These are phyloP conservation scores for Apistogramma diplotaenia DNA, from an alignment of 2,113 vertebrate species.

Conservation along the genomic window DNA sequence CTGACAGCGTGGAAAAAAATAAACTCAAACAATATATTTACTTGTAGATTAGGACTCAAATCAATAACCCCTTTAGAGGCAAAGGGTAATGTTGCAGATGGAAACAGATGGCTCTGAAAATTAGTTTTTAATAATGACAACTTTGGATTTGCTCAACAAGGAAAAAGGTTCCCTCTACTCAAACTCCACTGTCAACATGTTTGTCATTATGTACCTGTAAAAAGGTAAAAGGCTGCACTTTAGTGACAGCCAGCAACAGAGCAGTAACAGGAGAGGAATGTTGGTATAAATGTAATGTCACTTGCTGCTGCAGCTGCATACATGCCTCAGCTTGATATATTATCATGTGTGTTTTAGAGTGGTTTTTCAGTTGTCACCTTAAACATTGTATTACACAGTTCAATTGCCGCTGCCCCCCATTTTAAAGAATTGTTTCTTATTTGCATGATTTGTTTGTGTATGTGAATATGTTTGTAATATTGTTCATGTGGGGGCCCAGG, in stretches of 20 bases:
- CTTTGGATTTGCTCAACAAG: constrained; percentile 49
- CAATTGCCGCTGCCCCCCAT: background rate
- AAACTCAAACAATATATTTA: constrained; percentile 73
- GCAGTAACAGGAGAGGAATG: background rate
- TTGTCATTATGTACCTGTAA: constrained; percentile 26
- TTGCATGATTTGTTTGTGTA: constrained; percentile 28
- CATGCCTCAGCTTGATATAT: constrained; percentile 1
- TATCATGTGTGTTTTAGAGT: constrained; percentile 11
- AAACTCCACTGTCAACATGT: constrained; percentile 33
- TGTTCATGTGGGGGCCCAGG: background rate
- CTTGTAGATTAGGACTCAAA: constrained; percentile 75
- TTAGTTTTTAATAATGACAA: constrained; percentile 71
- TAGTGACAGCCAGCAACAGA: background rate
- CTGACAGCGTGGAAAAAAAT: constrained; percentile 54
- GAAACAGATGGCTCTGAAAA: constrained; percentile 62
- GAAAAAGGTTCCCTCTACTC: constrained; percentile 5
- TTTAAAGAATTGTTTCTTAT: constrained; percentile 34
- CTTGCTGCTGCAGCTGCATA: background rate
- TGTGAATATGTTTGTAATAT: background rate
- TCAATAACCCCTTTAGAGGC: constrained; percentile 73
- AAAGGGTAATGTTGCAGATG: constrained; percentile 58
- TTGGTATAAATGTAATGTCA: constrained; percentile 10
- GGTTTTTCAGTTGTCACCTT: constrained; percentile 18
- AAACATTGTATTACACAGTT: constrained; percentile 8
- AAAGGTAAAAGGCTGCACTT: background rate